Evolutionary conservation across 2,797 vertebrate species (phyloP).

Genomic region (Lutjanus argentimaculatus): DNA sequence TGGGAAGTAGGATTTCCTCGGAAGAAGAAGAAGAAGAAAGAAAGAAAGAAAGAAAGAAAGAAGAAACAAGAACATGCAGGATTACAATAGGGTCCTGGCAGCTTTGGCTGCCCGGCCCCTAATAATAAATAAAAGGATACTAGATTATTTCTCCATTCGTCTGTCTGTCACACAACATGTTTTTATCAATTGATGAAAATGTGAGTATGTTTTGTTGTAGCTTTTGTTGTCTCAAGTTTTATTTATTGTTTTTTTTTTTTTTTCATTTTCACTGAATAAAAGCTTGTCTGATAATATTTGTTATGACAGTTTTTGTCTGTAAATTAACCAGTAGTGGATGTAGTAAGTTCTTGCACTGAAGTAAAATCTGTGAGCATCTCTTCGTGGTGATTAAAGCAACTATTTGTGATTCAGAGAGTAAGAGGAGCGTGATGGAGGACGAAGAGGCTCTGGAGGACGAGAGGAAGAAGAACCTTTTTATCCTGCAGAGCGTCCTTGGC

Average conservation of each 20-base stretch:
- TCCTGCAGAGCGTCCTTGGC: conserved; percentile 89
- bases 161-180: background rate
- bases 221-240: background rate
- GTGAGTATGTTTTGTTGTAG: background rate
- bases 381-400: background rate
- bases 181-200: background rate
- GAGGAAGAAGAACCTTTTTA: conserved; percentile 91
- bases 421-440: conserved; percentile 55
- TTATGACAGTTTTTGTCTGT: background rate
- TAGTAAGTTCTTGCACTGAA: background rate
- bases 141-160: background rate
- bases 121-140: no score
- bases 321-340: background rate
- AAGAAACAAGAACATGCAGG: no score
- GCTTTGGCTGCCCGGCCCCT: no score
- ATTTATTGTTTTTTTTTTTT: background rate
- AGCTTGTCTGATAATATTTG: background rate
- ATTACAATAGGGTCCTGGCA: no score
- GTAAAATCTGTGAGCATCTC: background rate
- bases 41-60: no score
- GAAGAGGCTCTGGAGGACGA: conserved; percentile 89
- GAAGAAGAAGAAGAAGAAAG: no score
- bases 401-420: conserved; percentile 56
- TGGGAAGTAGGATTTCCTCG: no score
- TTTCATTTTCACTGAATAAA: background rate